Base-by-base conservation (phyloP, 2,797 vertebrate genomes). In the Anableps anableps region DNA sequence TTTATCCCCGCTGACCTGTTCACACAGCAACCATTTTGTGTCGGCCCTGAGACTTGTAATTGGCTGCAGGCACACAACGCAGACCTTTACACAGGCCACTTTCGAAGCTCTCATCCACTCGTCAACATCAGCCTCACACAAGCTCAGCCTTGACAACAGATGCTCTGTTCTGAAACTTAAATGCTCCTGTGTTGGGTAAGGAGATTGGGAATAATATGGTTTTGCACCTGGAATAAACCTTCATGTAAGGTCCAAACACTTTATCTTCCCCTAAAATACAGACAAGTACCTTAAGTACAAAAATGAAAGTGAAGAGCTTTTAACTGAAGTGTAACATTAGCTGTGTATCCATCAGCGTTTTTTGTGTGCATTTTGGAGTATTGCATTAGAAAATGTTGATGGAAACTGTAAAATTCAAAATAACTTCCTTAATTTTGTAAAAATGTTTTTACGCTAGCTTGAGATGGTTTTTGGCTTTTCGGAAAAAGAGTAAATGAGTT, bases 21-120 rank as follows among this genome's bases (percentile, higher is more conserved):
- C 88, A 66, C 92, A 95, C 92, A 94, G 92, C 89, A 86, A 83
- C 88, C 87, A 93, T 92, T 90, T 93, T 95, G 93, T 95, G 92
- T 90, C 43, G 53, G 86, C 78, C 82, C 55, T 0, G 77, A 77
- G 86, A 77, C 82, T 85, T 87, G 85, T 93, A 93, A 93, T 93
- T 93, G 92, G 88, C 72, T 10, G 84, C 41, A 83, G 89, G 90
- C 93, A 92, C 92, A 95, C 93, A 93, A 88, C 89, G 77, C 86
- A 89, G 88, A 88, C 91, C 76, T 85, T 85, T 91, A 93, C 88
- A 88, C 51, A 85, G 53, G 83, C 90, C 93, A 94, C 93, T 95
- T 92, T 93, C 83, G 92, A 93, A 83, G 88, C 91, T 90, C 93
- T 93, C 92, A 91, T 51, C 88, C 88, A 81, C 85, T 86, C 83